A percentile compares a stretch with the other conserved stretches of the same genome.
Conservation (phyloP, 2,797 vertebrate genomes). For the Echiichthys vipera region DNA sequence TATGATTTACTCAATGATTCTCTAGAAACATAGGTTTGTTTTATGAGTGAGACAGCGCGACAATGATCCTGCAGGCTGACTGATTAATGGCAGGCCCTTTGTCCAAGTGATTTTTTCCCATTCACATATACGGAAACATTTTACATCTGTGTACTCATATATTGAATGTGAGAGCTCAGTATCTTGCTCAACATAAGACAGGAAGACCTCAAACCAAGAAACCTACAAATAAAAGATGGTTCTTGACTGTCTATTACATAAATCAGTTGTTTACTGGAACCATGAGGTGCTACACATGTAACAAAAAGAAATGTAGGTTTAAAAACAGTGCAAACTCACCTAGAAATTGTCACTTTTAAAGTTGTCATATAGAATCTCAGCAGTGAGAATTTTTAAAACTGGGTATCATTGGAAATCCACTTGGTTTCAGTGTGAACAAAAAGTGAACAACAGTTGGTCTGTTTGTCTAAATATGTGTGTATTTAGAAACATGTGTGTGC, state of each 20-base stretch:
- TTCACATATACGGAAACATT: neutral
- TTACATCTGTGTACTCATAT: neutral
- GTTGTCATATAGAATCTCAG: too few species aligned
- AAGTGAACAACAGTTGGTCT: too few species aligned
- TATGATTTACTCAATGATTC: constrained; percentile 4
- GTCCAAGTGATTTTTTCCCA: neutral
- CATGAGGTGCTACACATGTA: too few species aligned
- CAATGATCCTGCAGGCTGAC: neutral
- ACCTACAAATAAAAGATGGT: too few species aligned
- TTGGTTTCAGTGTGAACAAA: neutral
- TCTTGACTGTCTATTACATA: too few species aligned
- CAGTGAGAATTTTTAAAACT: too few species aligned
- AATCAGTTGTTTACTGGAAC: too few species aligned
- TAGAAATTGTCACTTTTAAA: too few species aligned
- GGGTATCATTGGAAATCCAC: too few species aligned
- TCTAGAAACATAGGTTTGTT: neutral
- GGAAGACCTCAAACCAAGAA: neutral
- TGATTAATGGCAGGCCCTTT: neutral
- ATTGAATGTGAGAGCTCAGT: neutral
- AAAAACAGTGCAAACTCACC: too few species aligned
- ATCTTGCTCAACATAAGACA: neutral
- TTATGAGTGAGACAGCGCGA: neutral
- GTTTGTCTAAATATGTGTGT: constrained; percentile 34
- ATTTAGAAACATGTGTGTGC: constrained; percentile 33
- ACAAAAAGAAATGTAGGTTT: too few species aligned